These are phyloP conservation scores for Xenopus petersii DNA, from an alignment of 2,797 vertebrate species.

Conservation along the genomic window DNA sequence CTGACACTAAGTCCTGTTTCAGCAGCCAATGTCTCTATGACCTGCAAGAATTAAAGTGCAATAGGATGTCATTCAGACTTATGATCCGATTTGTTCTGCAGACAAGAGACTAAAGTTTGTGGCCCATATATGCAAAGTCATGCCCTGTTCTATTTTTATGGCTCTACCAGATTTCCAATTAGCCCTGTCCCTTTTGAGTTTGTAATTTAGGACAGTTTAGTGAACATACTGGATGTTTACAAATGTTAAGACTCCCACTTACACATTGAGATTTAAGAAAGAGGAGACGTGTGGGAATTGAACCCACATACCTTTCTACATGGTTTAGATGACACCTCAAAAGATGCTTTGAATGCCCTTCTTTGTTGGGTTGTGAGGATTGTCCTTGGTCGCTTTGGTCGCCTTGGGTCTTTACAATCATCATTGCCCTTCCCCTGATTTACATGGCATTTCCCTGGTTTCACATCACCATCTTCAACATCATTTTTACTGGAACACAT, in stretches of 20 bases:
- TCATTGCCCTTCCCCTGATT: slow-evolving; percentile 87
- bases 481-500: slow-evolving; percentile 85
- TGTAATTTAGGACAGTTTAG: too few relatives aligned
- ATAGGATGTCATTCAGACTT: background rate
- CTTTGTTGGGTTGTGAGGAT: slow-evolving; percentile 97
- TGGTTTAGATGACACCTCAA: slow-evolving; percentile 97
- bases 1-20: slow-evolving; percentile 97
- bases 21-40: slow-evolving; percentile 95
- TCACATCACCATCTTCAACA: slow-evolving; percentile 90
- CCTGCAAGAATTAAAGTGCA: slow-evolving; percentile 63
- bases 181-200: too few relatives aligned
- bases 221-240: too few relatives aligned
- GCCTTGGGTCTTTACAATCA: slow-evolving; percentile 90
- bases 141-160: too few relatives aligned
- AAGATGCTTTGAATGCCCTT: slow-evolving; percentile 96
- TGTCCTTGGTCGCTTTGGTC: slow-evolving; percentile 93
- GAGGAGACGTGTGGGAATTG: too few relatives aligned
- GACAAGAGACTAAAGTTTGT: too few relatives aligned
- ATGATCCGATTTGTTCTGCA: too few relatives aligned
- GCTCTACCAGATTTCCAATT: too few relatives aligned
- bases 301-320: slow-evolving; percentile 84
- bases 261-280: too few relatives aligned
- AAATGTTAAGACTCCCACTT: too few relatives aligned
- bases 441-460: slow-evolving; percentile 89
- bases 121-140: too few relatives aligned